These are phyloP conservation scores for Ailuropoda melanoleuca DNA, from an alignment of 2,113 vertebrate genomes.

Conservation along the genomic window DNA sequence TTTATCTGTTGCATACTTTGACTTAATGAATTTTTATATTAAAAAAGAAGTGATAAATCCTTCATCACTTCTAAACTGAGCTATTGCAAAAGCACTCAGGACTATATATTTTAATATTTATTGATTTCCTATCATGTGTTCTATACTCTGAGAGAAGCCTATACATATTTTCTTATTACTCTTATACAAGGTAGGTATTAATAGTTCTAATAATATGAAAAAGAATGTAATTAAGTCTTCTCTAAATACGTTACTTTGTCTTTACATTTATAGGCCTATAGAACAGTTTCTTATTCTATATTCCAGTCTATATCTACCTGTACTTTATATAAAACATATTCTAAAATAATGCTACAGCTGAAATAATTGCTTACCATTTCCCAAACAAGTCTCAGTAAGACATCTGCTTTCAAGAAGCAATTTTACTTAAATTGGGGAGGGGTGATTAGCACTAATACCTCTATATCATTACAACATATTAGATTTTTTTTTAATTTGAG, in stretches of 20 bases:
- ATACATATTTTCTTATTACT: background rate
- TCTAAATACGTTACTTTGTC: background rate
- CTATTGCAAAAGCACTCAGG: background rate
- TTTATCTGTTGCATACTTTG: slow-evolving; percentile 90
- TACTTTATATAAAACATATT: background rate
- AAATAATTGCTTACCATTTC: background rate
- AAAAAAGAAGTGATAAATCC: slow-evolving; percentile 52
- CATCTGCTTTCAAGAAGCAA: background rate
- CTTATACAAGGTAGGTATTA: background rate
- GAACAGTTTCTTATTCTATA: background rate
- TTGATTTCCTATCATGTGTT: background rate
- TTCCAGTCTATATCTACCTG: background rate
- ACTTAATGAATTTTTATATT: slow-evolving; percentile 92
- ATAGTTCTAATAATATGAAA: background rate
- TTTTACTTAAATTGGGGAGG: background rate
- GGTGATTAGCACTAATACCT: background rate
- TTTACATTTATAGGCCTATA: background rate
- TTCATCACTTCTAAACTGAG: background rate
- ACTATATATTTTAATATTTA: background rate
- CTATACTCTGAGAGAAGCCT: background rate
- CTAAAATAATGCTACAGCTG: background rate
- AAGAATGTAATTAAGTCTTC: background rate
- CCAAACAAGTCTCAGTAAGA: background rate
- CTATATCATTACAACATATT: background rate
- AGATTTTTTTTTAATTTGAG: background rate